These are phyloP conservation scores for Microctonus brassicae DNA, from an alignment of 2,888 invertebrate genomes.

Conservation along the genomic window DNA sequence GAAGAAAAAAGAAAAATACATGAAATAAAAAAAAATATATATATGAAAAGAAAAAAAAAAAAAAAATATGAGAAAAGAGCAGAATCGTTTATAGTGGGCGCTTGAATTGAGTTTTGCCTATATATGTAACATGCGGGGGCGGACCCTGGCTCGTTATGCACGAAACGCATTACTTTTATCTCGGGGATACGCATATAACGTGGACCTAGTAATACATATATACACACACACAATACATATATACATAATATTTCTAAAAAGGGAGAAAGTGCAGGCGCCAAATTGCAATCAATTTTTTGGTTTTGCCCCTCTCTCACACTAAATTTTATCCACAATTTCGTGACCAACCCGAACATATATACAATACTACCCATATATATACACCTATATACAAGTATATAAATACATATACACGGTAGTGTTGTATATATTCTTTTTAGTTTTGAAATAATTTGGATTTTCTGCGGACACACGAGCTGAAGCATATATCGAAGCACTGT, in stretches of 20 bases:
- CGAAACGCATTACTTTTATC: conserved; percentile 64
- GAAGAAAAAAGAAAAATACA: conserved; percentile 32
- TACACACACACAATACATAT: too few relatives aligned
- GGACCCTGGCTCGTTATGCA: conserved; percentile 60
- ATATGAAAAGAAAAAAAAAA: conserved; percentile 6
- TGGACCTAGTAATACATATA: too few relatives aligned
- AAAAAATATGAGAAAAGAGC: conserved; percentile 24
- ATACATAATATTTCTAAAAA: not conserved
- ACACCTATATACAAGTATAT: not conserved
- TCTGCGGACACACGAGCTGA: conserved; percentile 13
- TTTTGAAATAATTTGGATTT: conserved; percentile 16
- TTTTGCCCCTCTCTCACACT: conserved; percentile 43
- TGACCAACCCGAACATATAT: not conserved
- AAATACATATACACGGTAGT: not conserved
- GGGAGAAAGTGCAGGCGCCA: conserved; percentile 58
- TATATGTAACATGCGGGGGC: conserved; percentile 38
- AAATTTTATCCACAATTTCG: conserved; percentile 14
- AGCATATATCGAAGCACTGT: conserved; percentile 34
- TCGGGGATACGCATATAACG: conserved; percentile 47
- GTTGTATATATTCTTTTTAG: conserved; percentile 16
- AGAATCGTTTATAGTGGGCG: conserved; percentile 32
- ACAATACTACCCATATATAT: too few relatives aligned
- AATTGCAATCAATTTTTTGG: conserved; percentile 65
- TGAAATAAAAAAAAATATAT: conserved; percentile 26
- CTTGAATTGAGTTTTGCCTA: conserved; percentile 12